Base-by-base conservation (phyloP, 2,113 vertebrate species). In the Muscicapa adusta region DNA sequence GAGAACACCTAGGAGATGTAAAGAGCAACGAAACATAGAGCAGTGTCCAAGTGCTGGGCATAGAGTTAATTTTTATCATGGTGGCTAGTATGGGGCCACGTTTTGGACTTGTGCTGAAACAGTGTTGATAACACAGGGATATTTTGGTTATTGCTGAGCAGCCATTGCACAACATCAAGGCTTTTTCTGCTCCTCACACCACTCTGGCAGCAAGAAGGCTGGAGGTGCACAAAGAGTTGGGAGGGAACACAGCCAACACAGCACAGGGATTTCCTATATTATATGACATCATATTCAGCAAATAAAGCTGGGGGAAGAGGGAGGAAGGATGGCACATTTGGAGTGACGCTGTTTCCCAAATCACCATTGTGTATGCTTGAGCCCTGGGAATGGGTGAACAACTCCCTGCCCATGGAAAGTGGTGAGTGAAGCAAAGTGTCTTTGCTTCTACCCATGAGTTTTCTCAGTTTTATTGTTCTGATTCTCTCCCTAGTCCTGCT, bases 351-450 rank as follows among this genome's bases (percentile, higher is more conserved):
- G 1, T 75, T 89, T 83, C 34, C 33, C 33, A 50, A 38, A 33
- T 22, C 5, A 43, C 3, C 1, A 3, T 0, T 45, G 14, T 0
- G 1, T 2, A 1, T 56, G 45, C 31, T 26, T 33, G 10, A 56
- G 4, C 57, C n/a, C n/a, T 71, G 36, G 40, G 8, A 29, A 26
- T 34, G 29, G 20, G 12, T 42, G 10, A 87, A 36, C 6, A 14
- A 5, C 15, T 56, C 34, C 12, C 20, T 65, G 34, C 5, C 2
- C 0, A 36, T 15, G 56, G 45, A 17, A 79, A 65, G 29, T 3
- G 15, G 3, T 45, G 34, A 34, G 20, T 13, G 6, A 75, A 40
- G 47, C 23, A 28, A 73, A 33, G 6, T 28, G 33, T 14, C 36
- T 56, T 70, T 54, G 29, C 26, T 38, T 65, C 24, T 70, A 14